These are phyloP conservation scores for Leptinotarsa texana DNA, from an alignment of 1,140 invertebrate species.

Conservation along the genomic window DNA sequence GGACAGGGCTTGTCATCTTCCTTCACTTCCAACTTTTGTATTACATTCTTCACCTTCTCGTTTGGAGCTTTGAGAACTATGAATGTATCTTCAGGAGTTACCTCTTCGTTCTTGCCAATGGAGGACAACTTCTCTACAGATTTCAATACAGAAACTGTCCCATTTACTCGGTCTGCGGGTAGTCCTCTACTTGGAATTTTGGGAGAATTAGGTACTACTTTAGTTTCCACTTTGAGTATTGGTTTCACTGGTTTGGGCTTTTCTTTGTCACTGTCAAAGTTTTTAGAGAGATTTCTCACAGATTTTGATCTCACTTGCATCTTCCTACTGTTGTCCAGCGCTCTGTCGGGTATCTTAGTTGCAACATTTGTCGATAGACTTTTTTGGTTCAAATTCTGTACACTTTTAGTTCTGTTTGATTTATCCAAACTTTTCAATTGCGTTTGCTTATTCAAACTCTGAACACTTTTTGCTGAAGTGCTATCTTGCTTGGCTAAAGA, in stretches of 20 bases:
- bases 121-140: slow-evolving; percentile 21
- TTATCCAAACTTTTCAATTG: background rate
- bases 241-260: slow-evolving; percentile 21
- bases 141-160: slow-evolving; percentile 19
- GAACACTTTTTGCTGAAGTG: slow-evolving; percentile 32
- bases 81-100: slow-evolving; percentile 30
- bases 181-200: slow-evolving; percentile 17
- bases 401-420: slow-evolving; percentile 23
- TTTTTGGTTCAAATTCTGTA: background rate
- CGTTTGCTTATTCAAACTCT: slow-evolving; percentile 25
- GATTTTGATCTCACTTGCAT: background rate
- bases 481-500: slow-evolving; percentile 19
- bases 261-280: slow-evolving; percentile 6
- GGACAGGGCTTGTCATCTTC: slow-evolving; percentile 8
- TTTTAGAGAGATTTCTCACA: background rate
- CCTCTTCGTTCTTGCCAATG: slow-evolving; percentile 23
- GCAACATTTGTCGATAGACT: background rate
- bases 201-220: background rate
- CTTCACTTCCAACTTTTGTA: slow-evolving; percentile 35
- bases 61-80: slow-evolving; percentile 29
- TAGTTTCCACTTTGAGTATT: slow-evolving; percentile 24
- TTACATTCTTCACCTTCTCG: slow-evolving; percentile 39
- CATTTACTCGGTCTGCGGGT: background rate
- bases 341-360: background rate
- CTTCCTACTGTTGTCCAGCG: background rate